Conservation (phyloP, 2,113 vertebrate genomes). For the Prochilodus magdalenae region DNA sequence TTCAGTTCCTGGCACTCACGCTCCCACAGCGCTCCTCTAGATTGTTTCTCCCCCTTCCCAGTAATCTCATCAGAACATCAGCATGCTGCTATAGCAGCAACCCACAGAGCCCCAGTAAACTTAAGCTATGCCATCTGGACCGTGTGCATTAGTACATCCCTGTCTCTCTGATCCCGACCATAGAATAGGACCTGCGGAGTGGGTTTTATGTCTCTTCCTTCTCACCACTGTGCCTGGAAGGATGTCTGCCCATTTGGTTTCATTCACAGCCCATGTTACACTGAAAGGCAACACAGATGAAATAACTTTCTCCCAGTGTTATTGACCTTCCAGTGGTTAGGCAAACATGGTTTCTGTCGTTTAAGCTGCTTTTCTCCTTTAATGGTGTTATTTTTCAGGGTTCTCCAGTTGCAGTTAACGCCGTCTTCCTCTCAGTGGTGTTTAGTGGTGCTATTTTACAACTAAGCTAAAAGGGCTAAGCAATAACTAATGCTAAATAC, state of each 20-base stretch:
- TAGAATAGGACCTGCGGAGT: neutral
- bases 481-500: too few species aligned
- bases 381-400: too few species aligned
- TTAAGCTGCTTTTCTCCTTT: too few species aligned
- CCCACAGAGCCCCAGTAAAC: slow-evolving; percentile 26
- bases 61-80: slow-evolving; percentile 1
- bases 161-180: neutral
- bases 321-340: neutral
- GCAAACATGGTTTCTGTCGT: too few species aligned
- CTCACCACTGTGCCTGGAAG: neutral
- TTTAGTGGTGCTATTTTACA: too few species aligned
- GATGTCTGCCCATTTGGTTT: neutral
- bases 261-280: neutral
- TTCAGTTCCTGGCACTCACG: neutral
- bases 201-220: neutral
- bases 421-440: too few species aligned
- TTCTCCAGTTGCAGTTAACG: too few species aligned
- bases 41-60: neutral
- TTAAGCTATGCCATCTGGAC: slow-evolving; percentile 19
- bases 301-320: neutral
- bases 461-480: too few species aligned
- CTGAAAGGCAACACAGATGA: neutral
- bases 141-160: neutral
- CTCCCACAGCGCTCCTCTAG: neutral
- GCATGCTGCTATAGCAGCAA: slow-evolving; percentile 2